Base-by-base conservation (phyloP, 1,140 invertebrate species). In the Penaeus vannamei region DNA sequence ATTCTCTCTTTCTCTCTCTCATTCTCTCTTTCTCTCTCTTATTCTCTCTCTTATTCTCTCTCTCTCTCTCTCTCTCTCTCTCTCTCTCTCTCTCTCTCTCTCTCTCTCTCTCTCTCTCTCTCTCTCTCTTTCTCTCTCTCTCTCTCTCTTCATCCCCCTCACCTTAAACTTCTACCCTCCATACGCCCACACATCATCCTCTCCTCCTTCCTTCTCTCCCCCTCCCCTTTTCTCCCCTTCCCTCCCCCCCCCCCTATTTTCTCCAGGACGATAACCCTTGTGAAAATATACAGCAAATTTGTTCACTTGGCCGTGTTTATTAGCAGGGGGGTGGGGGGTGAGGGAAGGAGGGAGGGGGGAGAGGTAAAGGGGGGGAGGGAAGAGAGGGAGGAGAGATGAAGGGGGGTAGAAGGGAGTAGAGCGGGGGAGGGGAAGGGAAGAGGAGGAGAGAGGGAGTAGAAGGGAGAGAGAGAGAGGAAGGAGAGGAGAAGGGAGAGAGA, bases 41-140 rank as follows among this genome's bases (percentile, higher is more conserved):
- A 0, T 14, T 8, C 0, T 10, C 8, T 10, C 8, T 10, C 8
- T 8, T 53, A 0, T 14, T 10, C 8, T 10, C 1, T 10, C 8
- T 10, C 8, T 53, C 46, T 53, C 46, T 53, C 46, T 53, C 46
- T 53, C 46, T 53, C 46, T 53, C 46, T 53, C 46, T 53, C 46
- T 53, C 46, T 53, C 53, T 53, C 53, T 53, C 61, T 53, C 66
- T 42, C 36, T 5, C 36, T 26, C 72, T 26, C 17, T 42, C 46
- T 76, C 36, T 26, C 66, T 26, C 42, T 69, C 46, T 69, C 42
- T 19, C 23, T 64, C 23, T 23, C 14, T 53, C 59, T 69, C 59
- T 53, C 29, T 32, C 80, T n/a, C 61, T 64, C 7, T 26, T n/a
- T 59, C 32, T 17, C 4, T 23, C 62, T 32, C 17, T 20, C 4